Base-by-base conservation (phyloP, 1,140 invertebrate genomes). In the Mercenaria mercenaria region DNA sequence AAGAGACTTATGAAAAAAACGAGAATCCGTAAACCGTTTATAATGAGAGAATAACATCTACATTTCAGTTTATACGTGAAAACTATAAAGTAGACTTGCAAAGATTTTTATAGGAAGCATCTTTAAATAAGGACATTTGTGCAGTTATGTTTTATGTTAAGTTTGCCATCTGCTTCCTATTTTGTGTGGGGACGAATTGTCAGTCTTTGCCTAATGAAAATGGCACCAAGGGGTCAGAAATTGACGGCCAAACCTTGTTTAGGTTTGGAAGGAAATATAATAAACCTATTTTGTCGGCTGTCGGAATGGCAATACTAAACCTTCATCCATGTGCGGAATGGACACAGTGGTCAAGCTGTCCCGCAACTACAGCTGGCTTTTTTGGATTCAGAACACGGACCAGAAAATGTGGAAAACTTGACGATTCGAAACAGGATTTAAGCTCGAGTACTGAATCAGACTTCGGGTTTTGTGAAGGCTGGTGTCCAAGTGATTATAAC, bases 211-310 rank as follows among this genome's bases (percentile, higher is more conserved):
- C 76, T 13, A 26, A 56, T 20, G 18, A 8, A 3, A 56, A 32
- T 56, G 47, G 29, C 15, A 79, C 47, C 2, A 23, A 18, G 0
- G 50, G 76, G 1, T 23, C 20, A 23, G 47, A 50, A 32, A 56
- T 79, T 20, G 76, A 50, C n/a, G 47, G 47, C 32, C 43, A 23
- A 37, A 29, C 20, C 1, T 72, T 79, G 26, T 52, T 59, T 20
- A 79, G 34, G 13, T n/a, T 79, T 56, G 76, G 76, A 20, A 79
- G 76, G 26, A n/a, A 79, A 32, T 37, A 52, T 8, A 52, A 79
- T 29, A 79, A 79, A 56, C 76, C 76, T 18, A 52, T 79, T 3
- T 39, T 79, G 18, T 52, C 76, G 6, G 34, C 56, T 11, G 37
- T 79, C 11, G 76, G 76, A 4, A 79, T 56, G 50, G 76, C 76